These are phyloP conservation scores for Telmatochromis sp. DNA, from an alignment of 2,113 vertebrate genomes.

Conservation along the genomic window DNA sequence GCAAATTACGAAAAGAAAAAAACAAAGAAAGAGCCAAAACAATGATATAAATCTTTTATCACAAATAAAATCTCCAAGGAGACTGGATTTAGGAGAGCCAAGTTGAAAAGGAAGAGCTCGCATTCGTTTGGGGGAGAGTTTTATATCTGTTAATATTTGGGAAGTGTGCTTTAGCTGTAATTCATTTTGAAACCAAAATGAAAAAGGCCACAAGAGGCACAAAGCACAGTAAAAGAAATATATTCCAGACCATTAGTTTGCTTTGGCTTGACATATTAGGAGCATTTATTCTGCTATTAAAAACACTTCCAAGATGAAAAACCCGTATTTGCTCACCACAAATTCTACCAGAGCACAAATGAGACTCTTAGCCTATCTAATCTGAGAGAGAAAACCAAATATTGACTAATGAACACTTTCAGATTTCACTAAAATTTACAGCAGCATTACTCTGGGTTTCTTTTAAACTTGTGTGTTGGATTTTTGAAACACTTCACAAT, in stretches of 20 bases:
- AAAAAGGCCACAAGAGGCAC: conserved; percentile 54
- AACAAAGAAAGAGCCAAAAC: conserved; percentile 19
- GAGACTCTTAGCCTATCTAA: conserved; percentile 13
- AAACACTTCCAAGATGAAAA: conserved; percentile 46
- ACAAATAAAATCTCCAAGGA: conserved; percentile 40
- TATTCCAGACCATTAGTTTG: conserved; percentile 57
- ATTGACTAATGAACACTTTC: conserved; percentile 46
- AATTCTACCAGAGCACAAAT: conserved; percentile 26
- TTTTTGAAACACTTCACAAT: not conserved
- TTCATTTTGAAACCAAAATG: conserved; percentile 62
- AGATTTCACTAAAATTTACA: conserved; percentile 37
- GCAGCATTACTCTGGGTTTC: conserved; percentile 16
- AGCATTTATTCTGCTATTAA: conserved; percentile 54
- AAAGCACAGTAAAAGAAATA: conserved; percentile 34
- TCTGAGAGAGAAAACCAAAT: conserved; percentile 39
- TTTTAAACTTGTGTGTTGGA: not conserved
- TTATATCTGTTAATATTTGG: conserved; percentile 48
- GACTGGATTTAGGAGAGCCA: conserved; percentile 33
- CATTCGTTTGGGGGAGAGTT: conserved; percentile 29
- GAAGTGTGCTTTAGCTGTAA: conserved; percentile 50
- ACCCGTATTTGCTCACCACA: conserved; percentile 16
- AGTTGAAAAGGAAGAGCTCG: conserved; percentile 38
- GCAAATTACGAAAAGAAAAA: conserved; percentile 18
- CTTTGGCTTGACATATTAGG: conserved; percentile 53
- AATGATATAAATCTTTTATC: conserved; percentile 65